phyloP scores from a whole-genome alignment of 2,797 vertebrate genomes.

The Alcedo atthis region DNA sequence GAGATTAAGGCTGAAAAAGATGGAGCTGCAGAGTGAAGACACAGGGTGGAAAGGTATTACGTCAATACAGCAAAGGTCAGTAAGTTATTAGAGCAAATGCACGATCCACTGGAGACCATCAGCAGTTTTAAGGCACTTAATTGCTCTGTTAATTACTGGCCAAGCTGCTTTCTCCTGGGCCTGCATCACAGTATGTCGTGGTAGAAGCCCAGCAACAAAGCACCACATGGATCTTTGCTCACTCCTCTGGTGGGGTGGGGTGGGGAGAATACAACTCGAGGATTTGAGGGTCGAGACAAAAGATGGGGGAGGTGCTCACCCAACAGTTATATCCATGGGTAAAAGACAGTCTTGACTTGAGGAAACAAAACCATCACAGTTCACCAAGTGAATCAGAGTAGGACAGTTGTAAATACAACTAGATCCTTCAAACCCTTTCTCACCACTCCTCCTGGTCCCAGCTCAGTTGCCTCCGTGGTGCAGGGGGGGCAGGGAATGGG shows the following conservation, averaged over 20 bases:
- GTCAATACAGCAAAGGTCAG: neutral
- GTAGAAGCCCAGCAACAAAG: neutral
- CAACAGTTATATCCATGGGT: neutral
- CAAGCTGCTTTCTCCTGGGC: neutral
- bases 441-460: no score
- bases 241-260: neutral
- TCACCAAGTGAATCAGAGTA: neutral
- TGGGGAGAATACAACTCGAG: neutral
- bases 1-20: neutral
- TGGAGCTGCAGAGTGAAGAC: neutral
- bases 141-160: constrained; percentile 36
- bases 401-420: neutral
- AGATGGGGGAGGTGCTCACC: neutral
- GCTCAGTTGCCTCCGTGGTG: no score
- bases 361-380: neutral
- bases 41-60: neutral
- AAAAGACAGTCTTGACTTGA: neutral
- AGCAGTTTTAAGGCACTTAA: constrained; percentile 46
- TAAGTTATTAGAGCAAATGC: neutral
- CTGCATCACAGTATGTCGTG: neutral
- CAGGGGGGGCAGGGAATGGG: no score
- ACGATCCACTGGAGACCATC: neutral
- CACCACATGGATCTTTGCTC: neutral
- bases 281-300: neutral
- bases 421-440: neutral